Conservation (phyloP, 1,140 invertebrate genomes). For the Matsumurasca onukii region DNA sequence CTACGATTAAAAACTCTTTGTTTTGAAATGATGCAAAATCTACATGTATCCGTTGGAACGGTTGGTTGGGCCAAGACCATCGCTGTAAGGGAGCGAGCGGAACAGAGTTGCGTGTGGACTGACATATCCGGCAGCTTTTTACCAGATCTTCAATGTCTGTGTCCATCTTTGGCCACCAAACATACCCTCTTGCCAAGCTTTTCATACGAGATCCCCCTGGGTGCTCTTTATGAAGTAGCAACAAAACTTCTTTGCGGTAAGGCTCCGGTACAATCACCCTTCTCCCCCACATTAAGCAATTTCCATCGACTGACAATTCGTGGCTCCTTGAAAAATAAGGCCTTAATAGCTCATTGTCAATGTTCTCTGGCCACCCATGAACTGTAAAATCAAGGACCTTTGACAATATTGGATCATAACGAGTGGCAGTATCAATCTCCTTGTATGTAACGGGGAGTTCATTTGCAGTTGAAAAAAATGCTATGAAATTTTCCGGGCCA, state of each 20-base stretch:
- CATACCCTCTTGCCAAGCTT: not conserved
- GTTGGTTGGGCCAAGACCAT: not conserved
- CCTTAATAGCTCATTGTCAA: not conserved
- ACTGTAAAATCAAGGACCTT: not conserved
- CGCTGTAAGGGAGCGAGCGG: not conserved
- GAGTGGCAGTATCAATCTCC: not conserved
- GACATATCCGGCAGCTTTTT: not conserved
- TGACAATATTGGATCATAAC: not conserved
- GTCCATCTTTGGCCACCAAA: not conserved
- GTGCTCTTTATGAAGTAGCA: not conserved
- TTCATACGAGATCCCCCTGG: conserved; percentile 1
- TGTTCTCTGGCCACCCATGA: not conserved
- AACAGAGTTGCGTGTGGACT: not conserved
- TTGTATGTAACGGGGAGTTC: not conserved
- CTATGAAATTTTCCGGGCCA: not conserved
- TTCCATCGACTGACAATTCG: not conserved
- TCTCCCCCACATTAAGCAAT: not conserved
- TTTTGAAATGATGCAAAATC: conserved; percentile 13
- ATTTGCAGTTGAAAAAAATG: not conserved
- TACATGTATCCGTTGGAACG: not conserved
- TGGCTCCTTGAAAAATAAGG: not conserved
- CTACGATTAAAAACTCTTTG: not conserved
- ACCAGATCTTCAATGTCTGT: not conserved
- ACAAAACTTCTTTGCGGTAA: conserved; percentile 5
- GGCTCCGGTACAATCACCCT: not conserved